Base-by-base conservation (phyloP, 2,888 invertebrate genomes). In the Tuberolachnus salignus region DNA sequence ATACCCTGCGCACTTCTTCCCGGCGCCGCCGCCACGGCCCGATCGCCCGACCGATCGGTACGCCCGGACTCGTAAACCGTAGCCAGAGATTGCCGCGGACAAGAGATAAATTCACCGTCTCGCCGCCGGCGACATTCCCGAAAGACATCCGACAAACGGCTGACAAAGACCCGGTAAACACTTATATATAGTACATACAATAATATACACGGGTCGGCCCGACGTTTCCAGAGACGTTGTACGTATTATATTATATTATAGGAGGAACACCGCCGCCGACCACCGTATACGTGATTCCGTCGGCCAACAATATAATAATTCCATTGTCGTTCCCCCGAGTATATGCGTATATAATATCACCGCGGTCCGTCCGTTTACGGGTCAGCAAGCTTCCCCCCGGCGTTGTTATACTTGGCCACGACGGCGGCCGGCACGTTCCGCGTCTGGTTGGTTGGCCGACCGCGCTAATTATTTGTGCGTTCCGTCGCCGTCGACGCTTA, bases 101-200 rank as follows among this genome's bases (percentile, higher is more conserved):
- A 19, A 26, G 63, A 63, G 74, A 75, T 66, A 46, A 66, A 75
- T 75, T 66, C 55, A 46, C 61, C 34, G 34, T 34, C n/a, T n/a
- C 34, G 34, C 34, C 63, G 6, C 64, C 74, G 4, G 64, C 14
- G 74, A 74, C 74, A 26, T 74, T 66, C 73, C 16, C 13, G 42
- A 64, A 55, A 26, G 74, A 55, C 66, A 57, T 57, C 44, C 66
- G 66, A 75, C n/a, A n/a, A 75, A 75, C 19, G 57, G 46, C 66
- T 75, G 57, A 14, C 26, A 66, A 75, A 75, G 46, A 55, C 66
- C 46, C 74, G 66, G 66, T 75, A 46, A 64, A 75, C 46, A 66
- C 55, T 73, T 73, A 53, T 53, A 51, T 16, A 34, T 34, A n/a
- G 34, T 34, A 34, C 6, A 34, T 34, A 34, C 34, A n/a, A n/a